Base-by-base conservation (phyloP, 1,140 invertebrate species). In the Scaptodrosophila lebanonensis region DNA sequence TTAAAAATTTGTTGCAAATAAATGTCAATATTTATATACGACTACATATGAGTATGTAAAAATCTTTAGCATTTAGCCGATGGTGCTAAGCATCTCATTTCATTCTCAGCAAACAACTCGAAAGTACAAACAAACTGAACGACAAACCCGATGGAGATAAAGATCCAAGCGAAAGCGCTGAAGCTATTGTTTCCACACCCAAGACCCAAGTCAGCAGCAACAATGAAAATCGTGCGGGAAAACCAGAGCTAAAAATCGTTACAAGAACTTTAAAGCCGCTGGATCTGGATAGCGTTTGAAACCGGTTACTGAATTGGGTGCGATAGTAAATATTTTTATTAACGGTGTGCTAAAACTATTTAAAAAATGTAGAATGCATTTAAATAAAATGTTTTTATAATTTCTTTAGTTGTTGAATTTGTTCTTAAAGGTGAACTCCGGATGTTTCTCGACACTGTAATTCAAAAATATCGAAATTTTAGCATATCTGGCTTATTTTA, bases 391-490 rank as follows among this genome's bases (percentile, higher is more conserved):
- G 9, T 12, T 38, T 16, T n/a, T n/a, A n/a, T n/a, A n/a, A n/a
- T n/a, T n/a, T 15, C 2, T 13, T 79, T 69, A 79, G 15, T 82
- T 59, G 33, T 61, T 79, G 32, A 53, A 82, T 43, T 82, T 56
- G 29, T 79, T 79, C 33, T 79, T 63, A 17, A 86, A 89, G n/a
- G 90, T 91, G 72, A 91, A 92, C 69, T 91, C 89, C 0, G 92
- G 92, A 86, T 93, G 92, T 15, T 88, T 89, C 15, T 89, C 83
- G 29, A 92, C 88, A 27, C 88, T 91, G 87, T 85, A 89, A 90
- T 88, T 88, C 75, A 89, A 88, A 61, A 20, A n/a, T 0, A 7
- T 47, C 17, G 32, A 38, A 30, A 35, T 15, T 43, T 15, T 44
- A 39, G 12, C 5, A 42, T 39, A 30, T 5, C 13, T 0, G 7